Evolutionary conservation across 2,113 vertebrate genomes (phyloP), one percentile per base, ranked within the genome.

Genomic region (Hippocampus zosterae): DNA sequence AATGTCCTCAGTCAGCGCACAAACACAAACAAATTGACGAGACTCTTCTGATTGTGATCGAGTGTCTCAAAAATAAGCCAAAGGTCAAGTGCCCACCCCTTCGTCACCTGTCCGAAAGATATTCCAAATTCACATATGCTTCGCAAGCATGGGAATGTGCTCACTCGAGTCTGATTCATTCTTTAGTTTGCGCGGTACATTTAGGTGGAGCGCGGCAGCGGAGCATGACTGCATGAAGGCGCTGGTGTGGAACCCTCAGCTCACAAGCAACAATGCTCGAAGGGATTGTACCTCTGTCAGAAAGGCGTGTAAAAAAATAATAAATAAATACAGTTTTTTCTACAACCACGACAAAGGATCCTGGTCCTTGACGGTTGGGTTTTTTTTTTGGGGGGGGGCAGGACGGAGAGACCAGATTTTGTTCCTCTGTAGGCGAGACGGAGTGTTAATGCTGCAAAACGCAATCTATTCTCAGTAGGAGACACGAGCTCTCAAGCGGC

Each of bases 251-350:
- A 80, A 57, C 75, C 68, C 71, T 50, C 65, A 70, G 68, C 37
- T 37, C 61, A 71, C 72, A 74, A 83, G 65, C 55, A 50, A 48
- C 44, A 6, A 56, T 52, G 18, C 79, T 69, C 76, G 25, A 25
- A 72, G 74, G 82, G 70, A 76, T 74, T 69, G 68, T 69, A 68
- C 50, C 67, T 81, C 53, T 61, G 59, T 73, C 61, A 65, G 69
- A 69, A 69, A 72, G 63, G 7, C 41, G 56, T 69, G 67, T 71
- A 70, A 79, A 77, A 66, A 77, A 61, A 62, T 46, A 29, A 29
- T 3, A 29, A 29, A 29, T 3, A 59, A 10, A 0, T 10, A 1
- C 0, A n/a, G 25, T 21, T 73, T 73, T 71, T 72, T 76, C 46
- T 73, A 40, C 50, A 16, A 42, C 68, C 68, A 78, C 67, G n/a